Conservation (phyloP, 2,113 vertebrate species). For the Tapirus terrestris region DNA sequence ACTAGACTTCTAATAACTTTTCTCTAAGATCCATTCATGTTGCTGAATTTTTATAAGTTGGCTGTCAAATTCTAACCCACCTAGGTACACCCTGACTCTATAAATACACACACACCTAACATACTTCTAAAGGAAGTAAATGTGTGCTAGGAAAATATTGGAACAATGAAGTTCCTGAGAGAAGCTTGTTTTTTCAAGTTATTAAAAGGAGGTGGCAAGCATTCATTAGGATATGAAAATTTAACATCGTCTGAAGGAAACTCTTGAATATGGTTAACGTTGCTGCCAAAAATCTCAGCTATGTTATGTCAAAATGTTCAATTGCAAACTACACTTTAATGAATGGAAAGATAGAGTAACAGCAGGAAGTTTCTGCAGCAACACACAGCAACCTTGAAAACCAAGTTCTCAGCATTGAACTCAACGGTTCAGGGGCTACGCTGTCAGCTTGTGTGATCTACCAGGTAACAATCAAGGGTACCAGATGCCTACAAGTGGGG, state of each 20-base stretch:
- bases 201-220: constrained; percentile 86
- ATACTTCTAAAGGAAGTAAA: constrained; percentile 80
- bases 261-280: constrained; percentile 82
- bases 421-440: constrained; percentile 37
- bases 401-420: constrained; percentile 73
- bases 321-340: constrained; percentile 84
- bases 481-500: not conserved
- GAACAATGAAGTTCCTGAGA: constrained; percentile 84
- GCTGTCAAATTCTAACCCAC: constrained; percentile 76
- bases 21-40: constrained; percentile 80
- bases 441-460: not conserved
- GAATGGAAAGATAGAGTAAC: constrained; percentile 86
- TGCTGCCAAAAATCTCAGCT: constrained; percentile 87
- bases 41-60: constrained; percentile 78
- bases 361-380: constrained; percentile 82
- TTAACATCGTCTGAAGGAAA: constrained; percentile 84
- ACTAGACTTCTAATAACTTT: constrained; percentile 75
- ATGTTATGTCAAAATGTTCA: constrained; percentile 87
- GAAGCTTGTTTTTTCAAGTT: constrained; percentile 84
- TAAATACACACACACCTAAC: constrained; percentile 83
- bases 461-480: too few species aligned
- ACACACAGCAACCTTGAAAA: constrained; percentile 76
- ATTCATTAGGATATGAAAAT: constrained; percentile 86
- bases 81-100: constrained; percentile 77
- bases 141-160: constrained; percentile 77